Evolutionary conservation across 2,888 invertebrate genomes (phyloP).

Genomic region (Nomada flava): DNA sequence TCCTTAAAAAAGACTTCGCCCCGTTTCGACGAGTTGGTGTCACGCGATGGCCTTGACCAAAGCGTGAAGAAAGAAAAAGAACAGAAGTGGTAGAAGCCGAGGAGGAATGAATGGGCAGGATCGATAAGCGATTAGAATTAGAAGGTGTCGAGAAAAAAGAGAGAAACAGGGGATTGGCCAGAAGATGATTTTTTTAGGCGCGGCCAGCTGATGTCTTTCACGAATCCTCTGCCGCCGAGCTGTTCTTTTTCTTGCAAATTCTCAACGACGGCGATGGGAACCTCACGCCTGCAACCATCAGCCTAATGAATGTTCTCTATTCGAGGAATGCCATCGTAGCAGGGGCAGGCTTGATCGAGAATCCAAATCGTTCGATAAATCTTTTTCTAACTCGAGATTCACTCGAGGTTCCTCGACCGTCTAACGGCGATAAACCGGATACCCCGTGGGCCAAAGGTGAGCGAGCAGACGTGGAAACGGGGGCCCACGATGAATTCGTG

Average conservation of each 20-base stretch:
- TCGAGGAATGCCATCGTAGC: conserved; percentile 16
- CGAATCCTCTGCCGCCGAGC: not conserved
- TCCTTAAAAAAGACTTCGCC: conserved; percentile 20
- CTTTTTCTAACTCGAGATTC: not conserved
- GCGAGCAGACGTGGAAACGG: not conserved
- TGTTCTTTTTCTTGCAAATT: conserved; percentile 28
- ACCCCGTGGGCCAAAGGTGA: not conserved
- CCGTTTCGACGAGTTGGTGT: conserved; percentile 29
- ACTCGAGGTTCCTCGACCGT: not conserved
- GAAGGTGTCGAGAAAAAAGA: conserved; percentile 13
- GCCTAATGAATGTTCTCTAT: conserved; percentile 17
- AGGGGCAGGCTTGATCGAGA: not conserved
- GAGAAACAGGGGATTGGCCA: not conserved
- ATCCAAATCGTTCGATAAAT: conserved; percentile 21
- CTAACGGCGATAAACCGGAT: conserved; percentile 3
- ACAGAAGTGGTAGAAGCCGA: not conserved
- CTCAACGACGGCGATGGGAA: not conserved
- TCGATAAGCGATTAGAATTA: conserved; percentile 67
- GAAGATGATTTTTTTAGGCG: conserved; percentile 54
- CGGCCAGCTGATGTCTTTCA: conserved; percentile 51
- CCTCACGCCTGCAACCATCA: not conserved
- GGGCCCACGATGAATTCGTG: not conserved
- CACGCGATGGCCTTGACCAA: conserved; percentile 46
- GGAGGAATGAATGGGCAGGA: conserved; percentile 40
- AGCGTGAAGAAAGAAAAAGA: conserved; percentile 15